Evolutionary conservation across 2,797 vertebrate genomes (phyloP), one percentile per base, ranked within the genome.

Genomic region (Remorina albescens): DNA sequence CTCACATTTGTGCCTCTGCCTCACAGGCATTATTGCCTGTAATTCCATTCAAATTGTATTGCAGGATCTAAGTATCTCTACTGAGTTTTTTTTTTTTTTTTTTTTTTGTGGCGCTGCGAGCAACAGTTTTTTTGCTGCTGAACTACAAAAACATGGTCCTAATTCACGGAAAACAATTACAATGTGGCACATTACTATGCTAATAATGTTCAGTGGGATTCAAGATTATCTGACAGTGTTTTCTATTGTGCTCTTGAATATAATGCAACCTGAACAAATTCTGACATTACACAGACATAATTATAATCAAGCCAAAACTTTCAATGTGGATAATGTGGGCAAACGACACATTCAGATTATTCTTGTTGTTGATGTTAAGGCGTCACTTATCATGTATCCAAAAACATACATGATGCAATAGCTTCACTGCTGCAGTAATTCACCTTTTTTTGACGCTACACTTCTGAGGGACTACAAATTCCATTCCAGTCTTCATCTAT

Each of bases 281-380:
- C 1, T 56, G 8, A 11, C 6, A 11, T 28, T 12, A 46, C 25
- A 55, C 37, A 2, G 6, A 34, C 41, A 51, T 51, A 8, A 0
- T 26, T 59, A 5, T 19, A 26, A 28, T 15, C 26, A 57, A 61
- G 41, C 16, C 1, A 9, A 8, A n/a, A 41, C 6, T 8, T 30
- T 63, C 19, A 21, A 37, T 32, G 37, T 30, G 13, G 13, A 36
- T n/a, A 41, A 7, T 15, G 26, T 60, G 53, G 65, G 87, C 79
- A 82, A 86, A 88, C 66, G 28, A 1, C 84, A 86, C 25, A 59
- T 90, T 88, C 77, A 58, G 39, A 78, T 78, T 66, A 25, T 66
- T 73, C 39, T 54, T 74, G 25, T 54, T 74, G 25, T 65, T 69
- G 44, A 71, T 36, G 5, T 78, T 44, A 51, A 77, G 53, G 7